Percentiles rank a stretch among this genome's conserved stretches.
Conservation (phyloP, 1,140 invertebrate genomes). For the Cydia strobilella region DNA sequence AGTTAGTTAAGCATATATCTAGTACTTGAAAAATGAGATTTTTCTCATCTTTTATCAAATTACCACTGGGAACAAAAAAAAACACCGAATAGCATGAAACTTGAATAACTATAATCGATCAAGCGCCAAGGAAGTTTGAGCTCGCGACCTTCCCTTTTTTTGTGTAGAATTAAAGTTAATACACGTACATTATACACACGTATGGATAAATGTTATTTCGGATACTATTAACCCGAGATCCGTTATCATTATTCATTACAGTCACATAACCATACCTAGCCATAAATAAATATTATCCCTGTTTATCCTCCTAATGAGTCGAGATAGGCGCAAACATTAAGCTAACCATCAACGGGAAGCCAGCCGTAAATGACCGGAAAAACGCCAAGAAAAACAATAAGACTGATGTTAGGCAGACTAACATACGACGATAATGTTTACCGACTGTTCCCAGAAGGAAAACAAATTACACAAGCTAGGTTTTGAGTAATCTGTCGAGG, state of each 20-base stretch:
- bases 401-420: conserved; percentile 24
- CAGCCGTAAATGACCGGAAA: conserved; percentile 16
- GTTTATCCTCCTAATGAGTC: conserved; percentile 24
- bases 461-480: conserved; percentile 4
- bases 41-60: too few relatives aligned
- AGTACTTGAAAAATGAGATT: too few relatives aligned
- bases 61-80: too few relatives aligned
- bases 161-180: too few relatives aligned
- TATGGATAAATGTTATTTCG: neutral
- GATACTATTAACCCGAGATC: neutral
- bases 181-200: too few relatives aligned
- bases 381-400: conserved; percentile 26
- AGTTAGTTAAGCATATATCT: too few relatives aligned
- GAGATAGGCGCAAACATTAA: conserved; percentile 28
- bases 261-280: neutral
- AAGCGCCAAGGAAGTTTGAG: too few relatives aligned
- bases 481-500: neutral
- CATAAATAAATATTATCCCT: conserved; percentile 12
- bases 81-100: too few relatives aligned
- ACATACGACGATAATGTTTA: conserved; percentile 29
- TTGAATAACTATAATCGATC: too few relatives aligned
- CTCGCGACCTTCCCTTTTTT: too few relatives aligned
- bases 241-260: conserved; percentile 10
- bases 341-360: conserved; percentile 22
- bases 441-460: neutral